Percentiles rank a stretch among this genome's conserved stretches.
phyloP scores from a whole-genome alignment of 2,797 vertebrate genomes.

The Lates japonicus region DNA sequence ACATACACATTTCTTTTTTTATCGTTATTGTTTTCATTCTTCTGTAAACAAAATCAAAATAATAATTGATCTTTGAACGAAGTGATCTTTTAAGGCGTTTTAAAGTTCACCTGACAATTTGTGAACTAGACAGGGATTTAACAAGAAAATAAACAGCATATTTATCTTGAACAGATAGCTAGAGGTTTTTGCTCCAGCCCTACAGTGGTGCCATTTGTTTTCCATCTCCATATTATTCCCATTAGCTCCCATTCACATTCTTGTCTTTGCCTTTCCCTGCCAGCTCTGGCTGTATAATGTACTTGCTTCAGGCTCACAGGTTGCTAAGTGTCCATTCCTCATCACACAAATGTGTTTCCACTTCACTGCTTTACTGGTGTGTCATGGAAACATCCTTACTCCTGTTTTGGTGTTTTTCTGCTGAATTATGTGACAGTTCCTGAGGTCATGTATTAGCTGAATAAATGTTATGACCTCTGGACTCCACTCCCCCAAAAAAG shows the following conservation, averaged over 20 bases:
- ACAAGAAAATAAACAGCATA: constrained; percentile 7
- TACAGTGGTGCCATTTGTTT: constrained; percentile 50
- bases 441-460: constrained; percentile 15
- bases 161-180: constrained; percentile 26
- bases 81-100: background rate
- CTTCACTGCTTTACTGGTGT: constrained; percentile 6
- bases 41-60: background rate
- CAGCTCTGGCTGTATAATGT: constrained; percentile 56
- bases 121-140: constrained; percentile 1
- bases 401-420: background rate
- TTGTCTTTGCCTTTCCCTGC: constrained; percentile 34
- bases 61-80: background rate
- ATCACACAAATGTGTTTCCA: constrained; percentile 47
- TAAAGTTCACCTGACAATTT: constrained; percentile 3
- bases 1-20: background rate
- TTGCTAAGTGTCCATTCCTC: constrained; percentile 60
- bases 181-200: constrained; percentile 37
- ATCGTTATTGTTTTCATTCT: background rate
- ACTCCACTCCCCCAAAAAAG: background rate
- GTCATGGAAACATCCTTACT: background rate
- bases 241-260: constrained; percentile 64
- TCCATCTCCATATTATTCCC: constrained; percentile 62
- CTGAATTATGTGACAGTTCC: constrained; percentile 3
- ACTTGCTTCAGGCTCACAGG: constrained; percentile 64
- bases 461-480: background rate